Evolutionary conservation across 1,140 invertebrate genomes (phyloP), one percentile per base, ranked within the genome.

Genomic region (Penaeus japonicus): DNA sequence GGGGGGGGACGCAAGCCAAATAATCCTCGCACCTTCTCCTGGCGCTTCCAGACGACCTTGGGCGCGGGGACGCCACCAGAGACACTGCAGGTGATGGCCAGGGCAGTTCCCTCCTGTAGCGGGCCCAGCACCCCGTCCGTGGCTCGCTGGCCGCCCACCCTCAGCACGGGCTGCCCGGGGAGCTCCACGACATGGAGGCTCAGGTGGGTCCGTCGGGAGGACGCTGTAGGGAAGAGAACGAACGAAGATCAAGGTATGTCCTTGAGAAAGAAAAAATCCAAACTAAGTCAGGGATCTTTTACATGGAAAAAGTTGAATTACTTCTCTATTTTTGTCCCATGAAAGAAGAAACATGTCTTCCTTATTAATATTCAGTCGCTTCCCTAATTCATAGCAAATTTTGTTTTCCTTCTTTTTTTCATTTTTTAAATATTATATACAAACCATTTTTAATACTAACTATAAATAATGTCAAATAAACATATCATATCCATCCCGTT

Each of bases 181-280:
- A 75, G 84, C 75, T 78, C 84, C 75, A 85, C 84, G 27, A 85
- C 84, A n/a, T 85, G 84, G 4, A 85, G 84, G 35, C 75, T 85
- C 54, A 85, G 84, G 55, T 85, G 53, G 15, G 84, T 85, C 22
- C 84, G 39, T 15, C 84, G 70, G 20, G 84, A 85, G 39, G 84
- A 78, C 5, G 84, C 84, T 85, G 84, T 12, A 22, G 84, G 47
- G 30, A 55, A 27, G 32, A 22, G 22, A 24, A 4, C 20, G 55
- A 27, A 10, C 10, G 27, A 18, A 18, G 47, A 30, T 47, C 30
- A 20, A 15, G 15, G 15, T 47, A 47, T 0, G 47, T 10, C 47
- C 5, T 1, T 12, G 18, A 70, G 10, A 55, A 30, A 70, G 55
- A 27, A 70, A 15, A 27, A 65, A 17, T 22, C 39, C 20, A 54